Base-by-base conservation (phyloP, 92 coral and sea anemone genomes). In the Plumapathes pennacea region DNA sequence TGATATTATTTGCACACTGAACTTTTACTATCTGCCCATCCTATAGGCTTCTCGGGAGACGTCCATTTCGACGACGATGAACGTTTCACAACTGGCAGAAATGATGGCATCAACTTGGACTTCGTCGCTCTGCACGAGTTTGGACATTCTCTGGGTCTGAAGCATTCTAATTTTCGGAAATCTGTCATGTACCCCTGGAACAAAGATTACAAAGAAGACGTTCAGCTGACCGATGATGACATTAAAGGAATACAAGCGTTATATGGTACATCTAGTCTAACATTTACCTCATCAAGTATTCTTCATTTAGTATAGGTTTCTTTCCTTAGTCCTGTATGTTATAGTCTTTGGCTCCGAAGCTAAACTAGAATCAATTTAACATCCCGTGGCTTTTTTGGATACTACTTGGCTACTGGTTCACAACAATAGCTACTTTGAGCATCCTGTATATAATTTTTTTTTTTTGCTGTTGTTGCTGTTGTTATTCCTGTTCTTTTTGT, bases 171-270 rank as follows among this genome's bases (percentile, higher is more conserved):
- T 21, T 81, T 78, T 10, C 77, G 62, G n/a, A 88, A 69, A 14
- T 80, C 96, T 7, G 71, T 88, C 66, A 88, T 88, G 96, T 83
- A 72, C 57, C 96, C 96, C 9, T 88, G 96, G 96, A 83, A 83
- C 72, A 59, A 76, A 52, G 96, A 90, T 2, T 79, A 78, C 39
- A 26, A 43, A 25, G 49, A 68, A 21, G 34, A 83, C 51, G 78
- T 88, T 20, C 22, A 84, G 23, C 84, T 88, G 25, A 70, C 85
- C 21, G 4, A 29, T 19, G 96, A 88, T 43, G 96, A 88, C 64
- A 61, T 62, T 23, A 41, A 4, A n/a, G 96, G 81, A 18, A 83
- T 88, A 1, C 88, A 64, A 38, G 65, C 43, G 4, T 66, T 88
- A 32, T 88, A 88, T 52, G 96, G 96, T 88, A 45, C 62, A 84